phyloP scores from a whole-genome alignment of 1,140 invertebrate species.

The Plutomurus gul region DNA sequence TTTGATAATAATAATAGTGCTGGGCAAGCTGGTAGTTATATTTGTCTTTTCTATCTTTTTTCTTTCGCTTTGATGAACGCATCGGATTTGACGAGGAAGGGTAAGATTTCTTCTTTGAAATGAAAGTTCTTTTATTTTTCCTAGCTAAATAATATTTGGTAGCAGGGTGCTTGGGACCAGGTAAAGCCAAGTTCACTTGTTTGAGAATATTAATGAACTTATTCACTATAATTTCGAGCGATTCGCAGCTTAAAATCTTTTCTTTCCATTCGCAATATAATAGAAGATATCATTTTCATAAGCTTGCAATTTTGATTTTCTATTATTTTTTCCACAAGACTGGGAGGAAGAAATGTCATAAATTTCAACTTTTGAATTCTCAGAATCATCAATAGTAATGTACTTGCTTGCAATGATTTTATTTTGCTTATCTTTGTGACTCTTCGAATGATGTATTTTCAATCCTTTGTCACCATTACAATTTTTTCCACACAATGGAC shows the following conservation, averaged over 20 bases:
- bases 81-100: not conserved
- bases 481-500: not conserved
- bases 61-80: not conserved
- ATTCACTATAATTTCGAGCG: not conserved
- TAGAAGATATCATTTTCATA: no score
- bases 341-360: no score
- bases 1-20: not conserved
- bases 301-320: no score
- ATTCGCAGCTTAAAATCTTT: not conserved
- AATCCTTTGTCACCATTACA: not conserved
- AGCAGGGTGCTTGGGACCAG: not conserved
- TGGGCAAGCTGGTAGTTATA: not conserved
- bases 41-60: not conserved
- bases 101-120: not conserved
- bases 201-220: not conserved
- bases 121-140: not conserved
- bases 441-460: not conserved
- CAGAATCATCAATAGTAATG: no score
- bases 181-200: not conserved
- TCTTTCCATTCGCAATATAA: no score
- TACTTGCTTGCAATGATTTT: not conserved
- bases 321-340: no score
- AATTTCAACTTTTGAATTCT: no score
- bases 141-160: not conserved
- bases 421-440: not conserved